These are phyloP conservation scores for Hemithea aestivaria DNA, from an alignment of 2,888 invertebrate genomes.

Conservation along the genomic window DNA sequence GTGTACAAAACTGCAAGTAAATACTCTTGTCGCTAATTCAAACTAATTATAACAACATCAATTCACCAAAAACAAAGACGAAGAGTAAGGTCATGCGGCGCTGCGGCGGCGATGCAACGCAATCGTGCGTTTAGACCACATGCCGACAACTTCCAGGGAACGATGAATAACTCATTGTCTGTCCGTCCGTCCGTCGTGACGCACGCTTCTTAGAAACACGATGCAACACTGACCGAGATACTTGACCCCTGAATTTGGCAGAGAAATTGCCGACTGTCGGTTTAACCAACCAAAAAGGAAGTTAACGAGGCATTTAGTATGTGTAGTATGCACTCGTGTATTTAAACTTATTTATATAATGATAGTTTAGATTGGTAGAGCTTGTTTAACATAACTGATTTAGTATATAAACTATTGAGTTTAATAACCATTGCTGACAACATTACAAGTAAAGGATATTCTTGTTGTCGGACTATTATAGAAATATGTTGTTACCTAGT, in stretches of 20 bases:
- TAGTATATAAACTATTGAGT: too few species aligned
- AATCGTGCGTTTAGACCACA: conserved; percentile 72
- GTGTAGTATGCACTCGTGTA: too few species aligned
- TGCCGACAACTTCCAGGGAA: conserved; percentile 71
- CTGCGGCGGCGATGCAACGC: conserved; percentile 47
- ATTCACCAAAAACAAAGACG: conserved; percentile 47
- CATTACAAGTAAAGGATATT: too few species aligned
- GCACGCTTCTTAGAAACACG: conserved; percentile 68
- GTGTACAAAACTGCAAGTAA: not conserved
- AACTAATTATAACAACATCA: conserved; percentile 13
- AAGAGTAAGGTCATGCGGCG: conserved; percentile 56
- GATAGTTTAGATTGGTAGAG: too few species aligned
- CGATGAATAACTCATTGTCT: conserved; percentile 78
- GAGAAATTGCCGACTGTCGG: conserved; percentile 29
- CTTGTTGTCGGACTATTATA: too few species aligned
- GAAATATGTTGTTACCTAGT: too few species aligned
- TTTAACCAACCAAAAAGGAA: conserved; percentile 6
- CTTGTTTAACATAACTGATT: too few species aligned
- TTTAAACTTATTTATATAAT: too few species aligned
- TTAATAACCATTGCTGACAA: too few species aligned
- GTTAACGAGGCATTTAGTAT: not conserved
- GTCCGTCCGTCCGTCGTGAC: conserved; percentile 72
- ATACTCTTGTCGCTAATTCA: conserved; percentile 13
- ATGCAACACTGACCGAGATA: conserved; percentile 65
- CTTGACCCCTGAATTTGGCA: conserved; percentile 61